Percentiles rank a stretch among this genome's conserved stretches.
Evolutionary conservation across 2,888 invertebrate species (phyloP).

Genomic region (Empis livida): DNA sequence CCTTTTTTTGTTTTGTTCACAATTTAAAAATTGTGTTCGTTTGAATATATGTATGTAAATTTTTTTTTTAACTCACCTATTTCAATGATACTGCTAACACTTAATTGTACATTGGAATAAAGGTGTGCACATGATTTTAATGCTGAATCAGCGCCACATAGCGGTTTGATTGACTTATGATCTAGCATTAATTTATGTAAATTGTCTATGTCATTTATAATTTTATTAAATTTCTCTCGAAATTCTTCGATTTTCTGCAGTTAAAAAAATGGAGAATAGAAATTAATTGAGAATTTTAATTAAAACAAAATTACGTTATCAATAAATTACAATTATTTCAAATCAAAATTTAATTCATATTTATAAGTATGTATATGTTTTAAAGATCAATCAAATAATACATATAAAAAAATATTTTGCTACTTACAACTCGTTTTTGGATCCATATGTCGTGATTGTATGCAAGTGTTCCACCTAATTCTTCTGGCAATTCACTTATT

Average conservation of each 20-base stretch:
- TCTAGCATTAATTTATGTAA: constrained; percentile 44
- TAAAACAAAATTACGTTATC: not conserved
- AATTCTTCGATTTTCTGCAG: constrained; percentile 55
- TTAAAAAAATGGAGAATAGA: constrained; percentile 9
- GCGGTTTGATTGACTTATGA: constrained; percentile 39
- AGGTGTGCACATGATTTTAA: constrained; percentile 42
- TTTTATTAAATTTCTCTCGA: constrained; percentile 44
- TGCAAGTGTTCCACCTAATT: constrained; percentile 55
- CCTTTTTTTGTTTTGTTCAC: too few relatives aligned
- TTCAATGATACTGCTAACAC: constrained; percentile 37
- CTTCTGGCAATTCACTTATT: constrained; percentile 52
- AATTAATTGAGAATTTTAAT: constrained; percentile 1
- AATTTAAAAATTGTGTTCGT: too few relatives aligned
- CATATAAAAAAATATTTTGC: too few relatives aligned
- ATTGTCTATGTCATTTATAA: constrained; percentile 47
- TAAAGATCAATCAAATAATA: too few relatives aligned
- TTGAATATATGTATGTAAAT: too few relatives aligned
- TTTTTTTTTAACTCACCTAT: constrained; percentile 31
- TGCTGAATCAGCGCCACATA: constrained; percentile 42
- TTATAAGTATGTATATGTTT: too few relatives aligned
- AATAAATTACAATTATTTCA: not conserved
- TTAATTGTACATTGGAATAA: constrained; percentile 37
- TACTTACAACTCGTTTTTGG: constrained; percentile 56
- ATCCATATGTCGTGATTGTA: constrained; percentile 67
- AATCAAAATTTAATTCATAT: too few relatives aligned